A percentile compares a stretch with the other conserved stretches of the same genome.
These are phyloP conservation scores for Scaptodrosophila latifasciaeformis DNA, from an alignment of 2,888 invertebrate species.

Conservation along the genomic window DNA sequence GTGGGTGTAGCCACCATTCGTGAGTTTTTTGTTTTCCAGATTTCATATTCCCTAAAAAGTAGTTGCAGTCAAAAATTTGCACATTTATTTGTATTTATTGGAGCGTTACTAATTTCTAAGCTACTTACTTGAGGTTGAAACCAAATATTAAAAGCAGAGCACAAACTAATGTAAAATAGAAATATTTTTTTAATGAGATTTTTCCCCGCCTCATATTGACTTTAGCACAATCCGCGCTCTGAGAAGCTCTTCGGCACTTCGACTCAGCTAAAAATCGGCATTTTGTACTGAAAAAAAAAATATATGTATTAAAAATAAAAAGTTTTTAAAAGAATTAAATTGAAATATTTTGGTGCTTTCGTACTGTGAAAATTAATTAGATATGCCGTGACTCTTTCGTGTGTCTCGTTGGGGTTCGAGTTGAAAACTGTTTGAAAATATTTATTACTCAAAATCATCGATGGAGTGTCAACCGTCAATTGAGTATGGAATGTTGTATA, in stretches of 20 bases:
- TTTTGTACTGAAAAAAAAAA: conserved; percentile 27
- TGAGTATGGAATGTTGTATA: too few relatives aligned
- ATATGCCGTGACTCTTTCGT: too few relatives aligned
- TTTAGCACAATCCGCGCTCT: conserved; percentile 4
- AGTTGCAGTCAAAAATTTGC: not conserved
- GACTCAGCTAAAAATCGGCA: conserved; percentile 40
- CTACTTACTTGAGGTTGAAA: conserved; percentile 76
- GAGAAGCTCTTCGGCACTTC: conserved; percentile 5
- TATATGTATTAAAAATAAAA: not conserved
- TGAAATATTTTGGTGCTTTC: too few relatives aligned
- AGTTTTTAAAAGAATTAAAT: not conserved
- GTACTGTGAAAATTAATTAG: too few relatives aligned
- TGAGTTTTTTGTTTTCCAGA: conserved; percentile 71
- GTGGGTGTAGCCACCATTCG: conserved; percentile 22
- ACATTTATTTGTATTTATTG: not conserved
- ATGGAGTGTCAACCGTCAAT: too few relatives aligned
- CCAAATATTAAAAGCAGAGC: conserved; percentile 77
- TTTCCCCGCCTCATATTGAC: conserved; percentile 77
- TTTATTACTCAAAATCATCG: too few relatives aligned
- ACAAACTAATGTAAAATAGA: conserved; percentile 77
- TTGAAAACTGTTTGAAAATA: too few relatives aligned
- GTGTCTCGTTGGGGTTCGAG: too few relatives aligned
- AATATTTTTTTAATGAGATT: conserved; percentile 78
- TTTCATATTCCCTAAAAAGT: conserved; percentile 71
- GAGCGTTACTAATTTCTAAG: not conserved